Evolutionary conservation across 2,797 vertebrate genomes (phyloP).

Genomic region (Myoxocephalus aenaeus): DNA sequence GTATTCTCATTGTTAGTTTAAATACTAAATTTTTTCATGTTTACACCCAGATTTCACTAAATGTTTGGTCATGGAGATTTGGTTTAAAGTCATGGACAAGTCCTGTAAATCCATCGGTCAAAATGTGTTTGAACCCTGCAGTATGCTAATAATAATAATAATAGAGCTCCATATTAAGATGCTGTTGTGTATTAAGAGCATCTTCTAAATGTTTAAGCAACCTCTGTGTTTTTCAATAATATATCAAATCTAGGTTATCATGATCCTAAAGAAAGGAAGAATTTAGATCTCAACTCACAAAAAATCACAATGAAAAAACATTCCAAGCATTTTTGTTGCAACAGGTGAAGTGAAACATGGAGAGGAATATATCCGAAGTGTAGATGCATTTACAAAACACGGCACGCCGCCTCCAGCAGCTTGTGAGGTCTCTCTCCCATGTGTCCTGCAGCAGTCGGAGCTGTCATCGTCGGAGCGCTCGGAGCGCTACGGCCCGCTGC

Average conservation of each 20-base stretch:
- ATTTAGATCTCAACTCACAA: neutral
- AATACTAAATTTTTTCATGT: too few species aligned
- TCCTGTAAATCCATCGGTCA: too few species aligned
- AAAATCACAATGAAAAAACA: neutral
- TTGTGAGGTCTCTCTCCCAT: neutral
- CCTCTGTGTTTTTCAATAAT: neutral
- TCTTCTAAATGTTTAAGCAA: neutral
- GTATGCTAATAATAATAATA: neutral
- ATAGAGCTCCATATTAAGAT: too few species aligned
- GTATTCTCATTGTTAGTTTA: too few species aligned
- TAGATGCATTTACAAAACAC: neutral
- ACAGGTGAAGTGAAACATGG: neutral
- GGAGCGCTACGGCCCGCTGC: slow-evolving; percentile 89
- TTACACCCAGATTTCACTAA: too few species aligned
- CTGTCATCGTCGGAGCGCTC: slow-evolving; percentile 89
- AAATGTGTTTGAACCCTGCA: neutral
- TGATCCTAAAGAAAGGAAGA: neutral
- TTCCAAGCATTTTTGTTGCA: neutral
- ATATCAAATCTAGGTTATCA: neutral
- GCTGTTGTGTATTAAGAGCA: neutral
- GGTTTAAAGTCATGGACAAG: too few species aligned
- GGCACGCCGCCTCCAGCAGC: neutral
- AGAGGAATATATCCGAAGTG: neutral
- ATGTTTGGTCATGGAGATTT: too few species aligned
- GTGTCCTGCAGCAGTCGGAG: slow-evolving; percentile 84